These are phyloP conservation scores for Chionis minor DNA, from an alignment of 2,113 vertebrate genomes.

Conservation along the genomic window DNA sequence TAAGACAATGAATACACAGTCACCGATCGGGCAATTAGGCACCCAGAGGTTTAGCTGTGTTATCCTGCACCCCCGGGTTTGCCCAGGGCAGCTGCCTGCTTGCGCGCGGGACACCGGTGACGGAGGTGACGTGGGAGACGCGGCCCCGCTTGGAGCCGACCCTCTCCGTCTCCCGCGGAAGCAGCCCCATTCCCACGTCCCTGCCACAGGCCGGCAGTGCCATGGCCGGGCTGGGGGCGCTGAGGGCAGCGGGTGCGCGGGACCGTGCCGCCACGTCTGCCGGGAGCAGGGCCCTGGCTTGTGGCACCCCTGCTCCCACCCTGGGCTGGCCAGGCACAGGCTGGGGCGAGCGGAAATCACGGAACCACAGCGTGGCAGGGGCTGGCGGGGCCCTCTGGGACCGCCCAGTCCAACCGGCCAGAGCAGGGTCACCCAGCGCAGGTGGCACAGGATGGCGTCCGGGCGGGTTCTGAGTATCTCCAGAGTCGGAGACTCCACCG, in stretches of 20 bases:
- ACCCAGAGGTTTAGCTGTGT: conserved; percentile 5
- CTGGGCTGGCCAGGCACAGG: not conserved
- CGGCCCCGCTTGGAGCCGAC: not conserved
- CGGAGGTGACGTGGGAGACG: not conserved
- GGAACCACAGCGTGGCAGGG: too few relatives aligned
- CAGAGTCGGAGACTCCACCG: too few relatives aligned
- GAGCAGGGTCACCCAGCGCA: too few relatives aligned
- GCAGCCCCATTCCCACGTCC: not conserved
- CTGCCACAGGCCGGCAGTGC: not conserved
- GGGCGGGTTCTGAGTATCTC: too few relatives aligned
- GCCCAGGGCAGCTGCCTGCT: conserved; percentile 19
- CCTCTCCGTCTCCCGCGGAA: too few relatives aligned
- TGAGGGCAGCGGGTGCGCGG: not conserved
- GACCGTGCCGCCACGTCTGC: not conserved
- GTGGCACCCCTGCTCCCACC: not conserved
- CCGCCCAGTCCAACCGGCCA: too few relatives aligned
- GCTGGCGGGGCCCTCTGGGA: too few relatives aligned
- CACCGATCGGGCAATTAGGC: conserved; percentile 67
- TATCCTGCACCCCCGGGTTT: not conserved
- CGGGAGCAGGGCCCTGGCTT: rapidly evolving
- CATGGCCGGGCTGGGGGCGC: too few relatives aligned
- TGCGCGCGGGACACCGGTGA: not conserved
- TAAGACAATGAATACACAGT: conserved; percentile 67
- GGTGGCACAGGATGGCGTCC: too few relatives aligned
- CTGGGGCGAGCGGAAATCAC: rapidly evolving